Conservation (phyloP, 2,888 invertebrate species). For the Dorcus parallelipipedus region DNA sequence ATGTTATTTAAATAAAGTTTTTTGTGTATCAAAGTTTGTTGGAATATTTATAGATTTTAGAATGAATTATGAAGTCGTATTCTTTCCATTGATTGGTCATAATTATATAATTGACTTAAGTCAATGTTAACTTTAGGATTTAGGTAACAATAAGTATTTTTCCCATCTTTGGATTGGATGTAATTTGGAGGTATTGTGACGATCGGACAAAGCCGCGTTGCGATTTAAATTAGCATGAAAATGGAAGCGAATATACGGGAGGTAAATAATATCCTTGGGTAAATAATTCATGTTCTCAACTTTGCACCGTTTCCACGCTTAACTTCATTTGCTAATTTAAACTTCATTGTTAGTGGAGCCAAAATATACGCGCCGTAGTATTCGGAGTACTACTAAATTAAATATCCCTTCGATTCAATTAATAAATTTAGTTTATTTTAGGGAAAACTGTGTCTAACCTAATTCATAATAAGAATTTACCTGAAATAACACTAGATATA, state of each 20-base stretch:
- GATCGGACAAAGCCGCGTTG: constrained; percentile 31
- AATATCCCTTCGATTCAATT: background rate
- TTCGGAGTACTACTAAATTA: too few relatives aligned
- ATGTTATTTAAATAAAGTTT: too few relatives aligned
- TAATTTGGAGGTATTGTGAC: constrained; percentile 22
- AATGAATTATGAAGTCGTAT: too few relatives aligned
- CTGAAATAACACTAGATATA: too few relatives aligned
- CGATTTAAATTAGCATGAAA: constrained; percentile 35
- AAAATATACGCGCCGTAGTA: background rate
- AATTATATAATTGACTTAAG: too few relatives aligned
- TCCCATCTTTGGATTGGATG: constrained; percentile 28
- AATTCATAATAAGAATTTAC: too few relatives aligned
- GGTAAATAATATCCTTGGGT: constrained; percentile 18
- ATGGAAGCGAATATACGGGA: constrained; percentile 24
- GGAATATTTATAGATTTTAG: too few relatives aligned
- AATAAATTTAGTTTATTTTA: background rate
- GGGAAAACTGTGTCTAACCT: too few relatives aligned
- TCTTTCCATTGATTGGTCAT: too few relatives aligned
- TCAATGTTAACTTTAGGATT: too few relatives aligned
- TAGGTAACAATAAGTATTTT: constrained; percentile 10
- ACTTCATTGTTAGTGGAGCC: constrained; percentile 7
- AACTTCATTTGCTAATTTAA: constrained; percentile 12
- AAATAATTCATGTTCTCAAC: background rate
- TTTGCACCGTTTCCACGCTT: constrained; percentile 1
- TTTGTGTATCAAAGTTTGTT: too few relatives aligned